Base-by-base conservation (phyloP, 2,888 invertebrate species). In the Mythimna vitellina region DNA sequence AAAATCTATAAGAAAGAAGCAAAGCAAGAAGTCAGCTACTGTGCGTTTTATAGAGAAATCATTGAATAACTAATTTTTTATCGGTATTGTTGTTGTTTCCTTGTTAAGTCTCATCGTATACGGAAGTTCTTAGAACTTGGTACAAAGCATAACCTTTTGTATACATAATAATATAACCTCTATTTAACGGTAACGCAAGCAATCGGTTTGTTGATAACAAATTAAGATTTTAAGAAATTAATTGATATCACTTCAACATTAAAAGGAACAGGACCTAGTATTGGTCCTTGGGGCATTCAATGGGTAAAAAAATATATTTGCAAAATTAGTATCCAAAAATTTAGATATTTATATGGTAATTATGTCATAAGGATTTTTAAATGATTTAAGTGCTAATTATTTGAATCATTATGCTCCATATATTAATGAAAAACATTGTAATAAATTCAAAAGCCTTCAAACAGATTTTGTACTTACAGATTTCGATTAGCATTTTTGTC, bases 101-200 rank as follows among this genome's bases (percentile, higher is more conserved):
- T 81, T 66, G 83, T 76, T 76, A 69, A 77, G 38, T 73, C 46
- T 64, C 63, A 76, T 64, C 58, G 75, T 58, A 57, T 70, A 65
- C 73, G 82, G 85, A 81, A 85, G 61, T 73, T 75, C 74, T 70
- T 56, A 73, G 79, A 79, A 79, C 56, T 64, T 46, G 12, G 53
- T 54, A 46, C 63, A 25, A 70, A 53, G 62, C 42, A 75, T 70
- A 56, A 62, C 64, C 63, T 65, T 72, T 70, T 62, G 64, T 58
- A n/a, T 51, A 32, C 46, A 53, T 20, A 49, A 76, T 35, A 14
- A 32, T 58, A 32, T 58, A 25, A 9, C 10, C 6, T 32, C n/a
- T 22, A 32, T 35, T 14, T 58, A 62, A 22, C 14, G 17, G 25
- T 12, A 42, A 29, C 42, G 10, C n/a, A 46, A 60, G 25, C 12